Base-by-base conservation (phyloP, 2,797 vertebrate species). In the Avahi laniger region DNA sequence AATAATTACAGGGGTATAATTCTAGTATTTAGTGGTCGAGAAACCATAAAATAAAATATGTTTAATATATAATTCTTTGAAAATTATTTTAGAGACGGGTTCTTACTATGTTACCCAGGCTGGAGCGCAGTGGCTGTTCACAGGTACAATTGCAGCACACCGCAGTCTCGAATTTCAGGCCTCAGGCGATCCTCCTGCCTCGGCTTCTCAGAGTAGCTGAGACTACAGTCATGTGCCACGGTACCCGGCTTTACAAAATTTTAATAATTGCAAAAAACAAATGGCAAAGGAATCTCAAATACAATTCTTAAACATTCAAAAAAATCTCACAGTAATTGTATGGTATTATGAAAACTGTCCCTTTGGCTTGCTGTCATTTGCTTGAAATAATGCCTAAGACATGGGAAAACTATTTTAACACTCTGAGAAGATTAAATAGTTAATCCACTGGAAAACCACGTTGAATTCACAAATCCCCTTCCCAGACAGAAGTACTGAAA, bases 391-490 rank as follows among this genome's bases (percentile, higher is more conserved):
- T 89, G 86, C 80, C 41, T 83, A 14, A 92, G 61, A 75, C 67
- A 87, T 0, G 24, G 46, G 69, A 95, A 91, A 96, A 95, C 94
- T 95, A 91, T 88, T 97, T 95, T 85, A 96, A 85, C 79, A 89
- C 91, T 61, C 81, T 86, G 76, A 96, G 95, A 95, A 95, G 95
- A 96, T 96, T 96, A 95, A 83, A 91, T 75, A 91, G 86, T 94
- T 97, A 97, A 96, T 93, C 94, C 92, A 76, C n/a, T 57, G 48
- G 69, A 38, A 91, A 95, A 87, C 46, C 82, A 50, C 41, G n/a
- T 54, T 89, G 65, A 94, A 96, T 92, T 93, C 75, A 89, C 59
- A 96, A 93, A 86, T 87, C 65, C 5, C 2, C 48, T 69, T 85
- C 52, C 52, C 75, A 93, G 65, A 89, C 7, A 83, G 83, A 93